These are phyloP conservation scores for Agrochola lychnidis DNA, from an alignment of 2,888 invertebrate genomes.

Conservation along the genomic window DNA sequence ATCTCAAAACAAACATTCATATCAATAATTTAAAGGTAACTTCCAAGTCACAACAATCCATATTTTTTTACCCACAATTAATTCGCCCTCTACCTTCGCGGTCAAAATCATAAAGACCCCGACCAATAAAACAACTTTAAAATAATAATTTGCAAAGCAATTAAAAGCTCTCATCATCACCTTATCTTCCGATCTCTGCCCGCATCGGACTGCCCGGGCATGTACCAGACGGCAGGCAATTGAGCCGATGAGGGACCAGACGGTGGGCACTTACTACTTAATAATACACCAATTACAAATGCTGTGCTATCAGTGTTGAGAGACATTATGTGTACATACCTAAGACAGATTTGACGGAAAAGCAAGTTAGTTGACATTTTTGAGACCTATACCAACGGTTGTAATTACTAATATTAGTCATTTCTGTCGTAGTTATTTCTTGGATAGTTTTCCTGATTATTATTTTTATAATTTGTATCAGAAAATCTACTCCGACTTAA, in stretches of 20 bases:
- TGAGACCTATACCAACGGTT: neutral
- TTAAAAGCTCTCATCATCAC: constrained; percentile 55
- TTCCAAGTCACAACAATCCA: neutral
- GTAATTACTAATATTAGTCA: neutral
- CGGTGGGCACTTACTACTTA: constrained; percentile 53
- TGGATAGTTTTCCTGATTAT: neutral
- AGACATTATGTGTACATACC: constrained; percentile 25
- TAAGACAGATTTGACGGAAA: neutral
- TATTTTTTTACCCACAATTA: neutral
- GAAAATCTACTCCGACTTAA: neutral
- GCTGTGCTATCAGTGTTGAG: constrained; percentile 22
- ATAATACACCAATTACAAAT: constrained; percentile 50
- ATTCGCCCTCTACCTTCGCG: constrained; percentile 15
- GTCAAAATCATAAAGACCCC: constrained; percentile 38
- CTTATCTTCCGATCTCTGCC: constrained; percentile 65
- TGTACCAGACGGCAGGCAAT: constrained; percentile 52
- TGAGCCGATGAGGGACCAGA: constrained; percentile 68
- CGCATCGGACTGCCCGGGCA: constrained; percentile 62
- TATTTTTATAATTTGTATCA: neutral
- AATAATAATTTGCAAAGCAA: constrained; percentile 64
- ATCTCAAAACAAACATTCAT: neutral
- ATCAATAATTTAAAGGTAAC: neutral
- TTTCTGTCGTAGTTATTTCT: neutral
- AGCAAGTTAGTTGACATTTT: neutral
- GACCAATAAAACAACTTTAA: constrained; percentile 48